phyloP scores from a whole-genome alignment of 2,888 invertebrate genomes.

The Phalangium opilio region DNA sequence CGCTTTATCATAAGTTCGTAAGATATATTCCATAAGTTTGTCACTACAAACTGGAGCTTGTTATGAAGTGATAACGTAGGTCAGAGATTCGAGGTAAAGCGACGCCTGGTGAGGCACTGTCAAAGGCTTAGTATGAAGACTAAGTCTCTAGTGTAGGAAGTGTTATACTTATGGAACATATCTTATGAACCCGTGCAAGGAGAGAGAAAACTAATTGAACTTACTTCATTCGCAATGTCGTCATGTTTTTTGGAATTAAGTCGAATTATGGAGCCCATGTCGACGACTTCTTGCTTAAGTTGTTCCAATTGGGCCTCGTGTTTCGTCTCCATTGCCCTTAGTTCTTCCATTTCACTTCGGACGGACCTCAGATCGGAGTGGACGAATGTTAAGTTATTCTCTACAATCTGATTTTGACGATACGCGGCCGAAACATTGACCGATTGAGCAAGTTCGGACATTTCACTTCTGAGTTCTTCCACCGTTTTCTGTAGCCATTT shows the following conservation, averaged over 20 bases:
- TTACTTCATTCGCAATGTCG: constrained; percentile 19
- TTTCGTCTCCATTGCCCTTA: constrained; percentile 12
- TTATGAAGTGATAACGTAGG: too few relatives aligned
- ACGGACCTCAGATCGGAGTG: constrained; percentile 17
- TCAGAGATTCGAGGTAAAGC: too few relatives aligned
- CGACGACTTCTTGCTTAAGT: constrained; percentile 23
- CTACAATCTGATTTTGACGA: constrained; percentile 11
- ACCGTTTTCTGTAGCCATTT: constrained; percentile 18
- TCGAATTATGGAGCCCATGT: constrained; percentile 23
- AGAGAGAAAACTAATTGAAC: background rate
- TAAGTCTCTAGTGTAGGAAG: too few relatives aligned
- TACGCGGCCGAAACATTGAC: constrained; percentile 17
- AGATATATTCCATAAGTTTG: too few relatives aligned
- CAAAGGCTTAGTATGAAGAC: too few relatives aligned
- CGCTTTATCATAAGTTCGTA: too few relatives aligned
- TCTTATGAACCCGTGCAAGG: too few relatives aligned
- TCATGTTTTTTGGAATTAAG: constrained; percentile 17
- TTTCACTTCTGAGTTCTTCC: constrained; percentile 17
- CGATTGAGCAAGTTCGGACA: constrained; percentile 17
- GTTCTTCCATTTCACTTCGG: constrained; percentile 14
- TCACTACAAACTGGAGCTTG: too few relatives aligned
- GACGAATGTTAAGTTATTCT: constrained; percentile 14
- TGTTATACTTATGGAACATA: too few relatives aligned
- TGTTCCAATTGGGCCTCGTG: constrained; percentile 13
- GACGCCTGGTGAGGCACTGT: too few relatives aligned